These are phyloP conservation scores for Imbricaverruca yamaguchii DNA, from an alignment of 2,888 invertebrate genomes.

Conservation along the genomic window DNA sequence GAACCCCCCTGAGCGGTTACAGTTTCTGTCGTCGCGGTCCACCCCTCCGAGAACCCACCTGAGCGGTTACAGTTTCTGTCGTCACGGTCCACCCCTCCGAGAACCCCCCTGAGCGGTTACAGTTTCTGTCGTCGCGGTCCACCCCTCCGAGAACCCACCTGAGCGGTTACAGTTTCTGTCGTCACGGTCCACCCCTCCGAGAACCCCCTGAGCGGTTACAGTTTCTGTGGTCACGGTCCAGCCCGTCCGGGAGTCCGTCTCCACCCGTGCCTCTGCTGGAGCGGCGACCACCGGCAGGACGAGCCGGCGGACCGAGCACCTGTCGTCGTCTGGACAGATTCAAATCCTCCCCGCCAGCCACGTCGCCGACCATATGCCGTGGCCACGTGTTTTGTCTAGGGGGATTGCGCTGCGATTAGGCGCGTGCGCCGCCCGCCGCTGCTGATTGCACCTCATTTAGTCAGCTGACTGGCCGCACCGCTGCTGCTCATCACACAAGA, in stretches of 20 bases:
- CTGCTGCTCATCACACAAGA: not conserved
- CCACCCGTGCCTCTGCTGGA: no score
- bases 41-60: no score
- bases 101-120: no score
- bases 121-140: no score
- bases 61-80: no score
- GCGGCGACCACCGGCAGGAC: no score
- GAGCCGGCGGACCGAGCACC: not conserved
- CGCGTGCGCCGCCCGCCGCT: not conserved
- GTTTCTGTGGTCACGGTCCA: no score
- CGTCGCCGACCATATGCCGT: not conserved
- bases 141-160: not conserved
- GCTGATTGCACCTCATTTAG: not conserved
- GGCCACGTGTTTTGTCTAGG: conserved; percentile 8
- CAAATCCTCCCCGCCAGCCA: not conserved
- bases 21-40: no score
- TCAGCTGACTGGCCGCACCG: not conserved
- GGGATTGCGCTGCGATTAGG: not conserved
- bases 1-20: no score
- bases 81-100: no score
- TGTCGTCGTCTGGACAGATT: not conserved
- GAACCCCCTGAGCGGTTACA: not conserved
- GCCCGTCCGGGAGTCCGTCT: no score
- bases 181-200: not conserved
- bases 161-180: not conserved